These are phyloP conservation scores for Babylonia areolata DNA, from an alignment of 1,140 invertebrate genomes.

Conservation along the genomic window DNA sequence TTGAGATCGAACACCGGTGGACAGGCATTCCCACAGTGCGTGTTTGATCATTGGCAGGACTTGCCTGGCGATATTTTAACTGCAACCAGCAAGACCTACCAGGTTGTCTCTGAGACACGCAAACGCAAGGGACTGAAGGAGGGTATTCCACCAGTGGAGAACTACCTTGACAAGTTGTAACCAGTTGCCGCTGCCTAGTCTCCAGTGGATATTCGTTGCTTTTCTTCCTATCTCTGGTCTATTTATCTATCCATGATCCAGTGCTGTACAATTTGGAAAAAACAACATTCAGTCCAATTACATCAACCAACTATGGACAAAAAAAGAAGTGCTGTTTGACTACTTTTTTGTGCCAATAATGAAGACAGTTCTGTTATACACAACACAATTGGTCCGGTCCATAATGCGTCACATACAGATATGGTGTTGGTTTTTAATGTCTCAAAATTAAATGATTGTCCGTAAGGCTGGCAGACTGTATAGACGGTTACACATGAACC, in stretches of 20 bases:
- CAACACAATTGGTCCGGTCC: no score
- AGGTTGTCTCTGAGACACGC: conserved; percentile 94
- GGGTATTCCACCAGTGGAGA: conserved; percentile 76
- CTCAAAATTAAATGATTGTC: no score
- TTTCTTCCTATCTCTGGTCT: background rate
- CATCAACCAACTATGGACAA: no score
- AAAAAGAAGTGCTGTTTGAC: no score
- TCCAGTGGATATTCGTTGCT: background rate
- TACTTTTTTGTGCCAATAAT: no score
- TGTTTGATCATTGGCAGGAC: conserved; percentile 99
- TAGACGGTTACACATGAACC: background rate
- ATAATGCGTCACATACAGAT: no score
- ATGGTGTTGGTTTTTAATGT: no score
- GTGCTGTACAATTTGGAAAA: background rate
- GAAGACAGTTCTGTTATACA: no score
- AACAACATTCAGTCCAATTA: no score
- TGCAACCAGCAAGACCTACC: conserved; percentile 85
- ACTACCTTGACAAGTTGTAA: conserved; percentile 75
- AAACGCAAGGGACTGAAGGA: conserved; percentile 99
- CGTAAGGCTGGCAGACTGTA: background rate
- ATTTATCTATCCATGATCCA: background rate
- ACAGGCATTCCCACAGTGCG: conserved; percentile 99
- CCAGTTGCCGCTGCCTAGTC: background rate
- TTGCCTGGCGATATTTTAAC: conserved; percentile 96
- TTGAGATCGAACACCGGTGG: conserved; percentile 98